phyloP scores from a whole-genome alignment of 92 coral and sea anemone genomes.

The Actinernus sp. region DNA sequence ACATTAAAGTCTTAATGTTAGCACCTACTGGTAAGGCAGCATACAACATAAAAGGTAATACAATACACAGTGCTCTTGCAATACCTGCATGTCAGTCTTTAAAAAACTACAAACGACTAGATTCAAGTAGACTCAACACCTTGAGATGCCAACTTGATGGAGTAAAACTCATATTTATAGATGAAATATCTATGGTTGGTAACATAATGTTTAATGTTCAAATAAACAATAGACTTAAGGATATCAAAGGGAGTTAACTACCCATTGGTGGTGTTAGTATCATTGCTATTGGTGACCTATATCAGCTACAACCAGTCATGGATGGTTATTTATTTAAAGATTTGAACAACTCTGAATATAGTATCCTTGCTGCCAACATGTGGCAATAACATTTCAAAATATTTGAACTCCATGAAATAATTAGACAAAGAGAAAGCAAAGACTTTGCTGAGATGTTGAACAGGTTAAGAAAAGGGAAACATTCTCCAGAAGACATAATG shows the following conservation, averaged over 20 bases:
- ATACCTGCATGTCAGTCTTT: slow-evolving; percentile 65
- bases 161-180: slow-evolving; percentile 13
- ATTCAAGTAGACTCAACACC: slow-evolving; percentile 70
- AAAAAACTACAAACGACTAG: slow-evolving; percentile 62
- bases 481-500: slow-evolving; percentile 40
- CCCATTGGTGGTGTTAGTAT: slow-evolving; percentile 59
- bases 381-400: slow-evolving; percentile 58
- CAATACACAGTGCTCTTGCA: slow-evolving; percentile 63
- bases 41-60: slow-evolving; percentile 63
- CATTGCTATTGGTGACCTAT: slow-evolving; percentile 64
- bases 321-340: neutral
- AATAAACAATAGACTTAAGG: slow-evolving; percentile 14
- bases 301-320: slow-evolving; percentile 53
- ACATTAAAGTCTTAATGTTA: slow-evolving; percentile 39
- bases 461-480: slow-evolving; percentile 59
- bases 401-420: slow-evolving; percentile 59
- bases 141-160: slow-evolving; percentile 66
- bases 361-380: slow-evolving; percentile 64
- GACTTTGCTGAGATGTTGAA: slow-evolving; percentile 39
- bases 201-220: slow-evolving; percentile 29
- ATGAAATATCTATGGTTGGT: slow-evolving; percentile 71
- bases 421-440: slow-evolving; percentile 67
- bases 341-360: slow-evolving; percentile 7
- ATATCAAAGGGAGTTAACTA: slow-evolving; percentile 45
- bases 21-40: slow-evolving; percentile 65